A percentile compares a stretch with the other conserved stretches of the same genome.
phyloP scores from a whole-genome alignment of 1,140 invertebrate genomes.

The Lethrus apterus region DNA sequence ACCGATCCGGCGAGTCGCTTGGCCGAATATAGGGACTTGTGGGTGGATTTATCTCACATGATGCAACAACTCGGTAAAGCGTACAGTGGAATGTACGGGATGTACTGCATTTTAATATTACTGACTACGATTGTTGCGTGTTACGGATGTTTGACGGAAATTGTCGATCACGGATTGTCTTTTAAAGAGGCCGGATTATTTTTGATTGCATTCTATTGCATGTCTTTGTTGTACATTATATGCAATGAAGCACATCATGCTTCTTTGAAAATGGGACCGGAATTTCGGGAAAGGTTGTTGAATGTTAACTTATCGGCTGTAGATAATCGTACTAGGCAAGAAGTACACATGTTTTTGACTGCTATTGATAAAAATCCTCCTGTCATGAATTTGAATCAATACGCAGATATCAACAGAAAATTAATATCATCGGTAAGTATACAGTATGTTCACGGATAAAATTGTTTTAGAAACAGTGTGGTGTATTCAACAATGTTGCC shows the following conservation, averaged over 20 bases:
- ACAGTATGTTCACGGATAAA: not conserved
- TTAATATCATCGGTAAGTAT: conserved; percentile 54
- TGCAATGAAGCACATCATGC: conserved; percentile 60
- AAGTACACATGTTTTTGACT: conserved; percentile 64
- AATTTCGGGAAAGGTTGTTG: conserved; percentile 55
- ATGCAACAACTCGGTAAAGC: conserved; percentile 62
- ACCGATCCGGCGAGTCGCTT: conserved; percentile 52
- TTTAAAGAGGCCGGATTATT: conserved; percentile 61
- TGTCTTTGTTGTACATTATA: conserved; percentile 57
- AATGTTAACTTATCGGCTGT: conserved; percentile 56
- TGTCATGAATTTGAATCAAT: conserved; percentile 61
- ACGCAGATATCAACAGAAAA: conserved; percentile 58
- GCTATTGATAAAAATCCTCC: conserved; percentile 62
- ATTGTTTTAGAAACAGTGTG: too few relatives aligned
- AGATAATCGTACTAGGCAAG: conserved; percentile 52
- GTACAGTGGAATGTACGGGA: conserved; percentile 63
- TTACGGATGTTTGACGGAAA: conserved; percentile 59
- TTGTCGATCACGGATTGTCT: conserved; percentile 57
- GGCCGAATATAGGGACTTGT: conserved; percentile 56
- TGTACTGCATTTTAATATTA: conserved; percentile 61
- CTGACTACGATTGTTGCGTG: conserved; percentile 61
- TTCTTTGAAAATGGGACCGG: conserved; percentile 55
- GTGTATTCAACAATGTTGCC: too few relatives aligned
- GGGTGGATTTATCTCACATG: conserved; percentile 63
- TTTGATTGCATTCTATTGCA: conserved; percentile 59